phyloP scores from a whole-genome alignment of 2,797 vertebrate genomes.

The Pelochelys cantorii region DNA sequence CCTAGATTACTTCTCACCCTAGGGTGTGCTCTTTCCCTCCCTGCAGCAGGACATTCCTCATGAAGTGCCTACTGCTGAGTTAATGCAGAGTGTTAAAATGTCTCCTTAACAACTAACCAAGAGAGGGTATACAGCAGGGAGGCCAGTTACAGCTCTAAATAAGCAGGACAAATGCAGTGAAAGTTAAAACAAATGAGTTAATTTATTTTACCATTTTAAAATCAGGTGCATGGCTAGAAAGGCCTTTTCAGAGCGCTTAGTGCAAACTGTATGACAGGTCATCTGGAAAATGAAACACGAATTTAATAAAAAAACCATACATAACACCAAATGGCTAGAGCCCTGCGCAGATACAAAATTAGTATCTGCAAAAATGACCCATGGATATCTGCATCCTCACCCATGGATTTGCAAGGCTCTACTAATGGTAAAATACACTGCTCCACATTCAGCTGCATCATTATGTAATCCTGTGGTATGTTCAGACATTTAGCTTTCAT shows the following conservation, averaged over 20 bases:
- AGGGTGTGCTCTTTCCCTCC: not conserved
- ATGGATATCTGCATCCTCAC: no score
- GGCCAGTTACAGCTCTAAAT: slow-evolving; percentile 19
- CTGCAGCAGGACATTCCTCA: not conserved
- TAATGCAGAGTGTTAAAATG: not conserved
- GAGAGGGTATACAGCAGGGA: slow-evolving; percentile 12
- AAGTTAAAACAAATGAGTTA: slow-evolving; percentile 54
- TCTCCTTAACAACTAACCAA: slow-evolving; percentile 53
- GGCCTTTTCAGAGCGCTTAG: not conserved
- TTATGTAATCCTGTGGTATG: slow-evolving; percentile 50
- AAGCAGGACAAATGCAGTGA: slow-evolving; percentile 51
- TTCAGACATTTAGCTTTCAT: slow-evolving; percentile 25
- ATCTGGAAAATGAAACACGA: not conserved
- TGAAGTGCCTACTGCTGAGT: not conserved
- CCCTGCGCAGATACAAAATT: no score
- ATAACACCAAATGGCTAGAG: not conserved
- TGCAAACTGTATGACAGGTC: slow-evolving; percentile 13
- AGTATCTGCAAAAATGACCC: no score
- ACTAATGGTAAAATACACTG: slow-evolving; percentile 12
- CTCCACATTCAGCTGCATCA: not conserved
- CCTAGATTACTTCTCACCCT: not conserved
- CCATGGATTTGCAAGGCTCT: no score
- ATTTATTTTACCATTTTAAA: slow-evolving; percentile 43
- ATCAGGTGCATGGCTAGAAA: slow-evolving; percentile 35
- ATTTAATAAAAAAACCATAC: slow-evolving; percentile 19